A percentile compares a stretch with the other conserved stretches of the same genome.
Evolutionary conservation across 2,797 vertebrate species (phyloP).

Genomic region (Sparus aurata): DNA sequence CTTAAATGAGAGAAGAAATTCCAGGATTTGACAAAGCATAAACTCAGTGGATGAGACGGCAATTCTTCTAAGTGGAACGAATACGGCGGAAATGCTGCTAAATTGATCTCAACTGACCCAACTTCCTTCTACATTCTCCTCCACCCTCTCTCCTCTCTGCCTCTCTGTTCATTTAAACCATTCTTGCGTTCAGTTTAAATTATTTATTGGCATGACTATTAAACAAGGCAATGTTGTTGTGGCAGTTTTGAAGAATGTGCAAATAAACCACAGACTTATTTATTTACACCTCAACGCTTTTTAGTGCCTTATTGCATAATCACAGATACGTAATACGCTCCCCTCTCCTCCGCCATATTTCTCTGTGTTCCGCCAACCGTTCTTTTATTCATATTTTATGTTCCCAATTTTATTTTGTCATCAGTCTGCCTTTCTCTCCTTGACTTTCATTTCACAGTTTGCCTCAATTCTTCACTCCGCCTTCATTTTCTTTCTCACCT

Average conservation of each 20-base stretch:
- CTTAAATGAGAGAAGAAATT: slow-evolving; percentile 43
- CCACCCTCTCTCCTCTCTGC: not conserved
- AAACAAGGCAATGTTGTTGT: slow-evolving; percentile 41
- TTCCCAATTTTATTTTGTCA: slow-evolving; percentile 30
- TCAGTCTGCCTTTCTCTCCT: slow-evolving; percentile 10
- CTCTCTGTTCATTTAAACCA: slow-evolving; percentile 39
- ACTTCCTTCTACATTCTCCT: not conserved
- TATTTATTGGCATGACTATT: slow-evolving; percentile 27
- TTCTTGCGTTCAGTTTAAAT: slow-evolving; percentile 40
- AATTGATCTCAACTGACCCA: slow-evolving; percentile 47
- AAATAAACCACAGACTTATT: slow-evolving; percentile 13
- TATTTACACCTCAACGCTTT: slow-evolving; percentile 24
- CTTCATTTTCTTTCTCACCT: slow-evolving; percentile 1
- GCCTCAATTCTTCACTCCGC: slow-evolving; percentile 11
- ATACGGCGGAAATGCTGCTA: slow-evolving; percentile 37
- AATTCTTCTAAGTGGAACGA: slow-evolving; percentile 42
- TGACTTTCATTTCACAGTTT: slow-evolving; percentile 26
- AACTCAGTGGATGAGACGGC: not conserved
- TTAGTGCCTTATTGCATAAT: slow-evolving; percentile 21
- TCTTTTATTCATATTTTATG: slow-evolving; percentile 24
- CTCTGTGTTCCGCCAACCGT: slow-evolving; percentile 3
- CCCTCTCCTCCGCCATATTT: slow-evolving; percentile 4
- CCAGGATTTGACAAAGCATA: slow-evolving; percentile 41
- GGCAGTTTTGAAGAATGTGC: slow-evolving; percentile 25
- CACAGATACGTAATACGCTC: not conserved